These are phyloP conservation scores for Thymelicus lineola DNA, from an alignment of 2,888 invertebrate genomes.

Conservation along the genomic window DNA sequence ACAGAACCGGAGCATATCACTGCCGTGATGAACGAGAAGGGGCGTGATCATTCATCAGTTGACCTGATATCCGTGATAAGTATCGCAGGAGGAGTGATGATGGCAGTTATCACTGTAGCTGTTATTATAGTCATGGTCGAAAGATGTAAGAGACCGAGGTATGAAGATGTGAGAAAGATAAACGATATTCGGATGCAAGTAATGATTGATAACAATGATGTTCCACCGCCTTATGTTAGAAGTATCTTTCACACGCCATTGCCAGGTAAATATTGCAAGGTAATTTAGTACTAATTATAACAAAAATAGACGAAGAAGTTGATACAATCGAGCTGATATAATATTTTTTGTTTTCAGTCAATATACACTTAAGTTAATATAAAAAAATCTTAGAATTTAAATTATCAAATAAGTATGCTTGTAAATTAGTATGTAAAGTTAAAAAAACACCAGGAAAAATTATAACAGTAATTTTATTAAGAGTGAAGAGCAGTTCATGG, in stretches of 20 bases:
- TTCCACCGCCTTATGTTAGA: conserved; percentile 80
- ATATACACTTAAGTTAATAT: too few species aligned
- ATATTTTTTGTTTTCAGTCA: too few species aligned
- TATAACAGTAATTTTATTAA: too few species aligned
- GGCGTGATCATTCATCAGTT: conserved; percentile 67
- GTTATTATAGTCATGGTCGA: conserved; percentile 80
- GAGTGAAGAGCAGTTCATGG: too few species aligned
- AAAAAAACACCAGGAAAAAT: too few species aligned
- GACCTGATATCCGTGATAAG: conserved; percentile 80
- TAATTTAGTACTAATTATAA: background rate
- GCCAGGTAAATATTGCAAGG: conserved; percentile 69
- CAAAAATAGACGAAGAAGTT: too few species aligned
- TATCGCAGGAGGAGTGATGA: conserved; percentile 81
- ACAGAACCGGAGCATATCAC: conserved; percentile 84
- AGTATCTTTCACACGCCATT: conserved; percentile 85
- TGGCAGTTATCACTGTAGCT: conserved; percentile 80
- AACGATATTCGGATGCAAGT: conserved; percentile 79
- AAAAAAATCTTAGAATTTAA: too few species aligned
- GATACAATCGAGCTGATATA: too few species aligned
- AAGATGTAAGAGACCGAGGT: conserved; percentile 71
- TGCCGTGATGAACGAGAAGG: conserved; percentile 79
- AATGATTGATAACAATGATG: conserved; percentile 73
- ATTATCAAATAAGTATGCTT: too few species aligned
- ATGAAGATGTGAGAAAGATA: conserved; percentile 72
- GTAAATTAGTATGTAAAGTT: too few species aligned